Evolutionary conservation across 2,888 invertebrate species (phyloP).

Genomic region (Papilio protenor): DNA sequence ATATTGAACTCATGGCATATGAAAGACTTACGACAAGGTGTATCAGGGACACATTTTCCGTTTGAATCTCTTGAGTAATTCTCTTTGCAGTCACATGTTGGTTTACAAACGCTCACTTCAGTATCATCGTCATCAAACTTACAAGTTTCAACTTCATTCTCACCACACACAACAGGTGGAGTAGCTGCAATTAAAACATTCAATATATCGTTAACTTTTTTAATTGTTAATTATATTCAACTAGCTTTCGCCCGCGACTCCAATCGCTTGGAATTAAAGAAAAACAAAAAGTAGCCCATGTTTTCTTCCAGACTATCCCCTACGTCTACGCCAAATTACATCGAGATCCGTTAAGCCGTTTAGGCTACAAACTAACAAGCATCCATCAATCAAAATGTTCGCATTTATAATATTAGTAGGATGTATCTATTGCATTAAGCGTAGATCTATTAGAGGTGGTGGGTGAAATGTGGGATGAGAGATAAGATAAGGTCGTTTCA

Average conservation of each 20-base stretch:
- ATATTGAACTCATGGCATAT: background rate
- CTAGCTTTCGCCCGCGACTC: background rate
- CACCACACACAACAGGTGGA: constrained; percentile 44
- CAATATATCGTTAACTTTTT: background rate
- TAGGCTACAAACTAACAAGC: no score
- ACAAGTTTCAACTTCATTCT: constrained; percentile 48
- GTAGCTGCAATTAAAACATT: constrained; percentile 48
- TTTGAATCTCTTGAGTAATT: constrained; percentile 55
- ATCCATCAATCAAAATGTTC: no score
- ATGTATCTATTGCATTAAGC: background rate
- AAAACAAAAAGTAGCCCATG: no score
- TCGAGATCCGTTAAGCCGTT: no score
- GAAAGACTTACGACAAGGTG: background rate
- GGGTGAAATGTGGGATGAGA: no score
- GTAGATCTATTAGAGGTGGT: no score
- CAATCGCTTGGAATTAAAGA: no score
- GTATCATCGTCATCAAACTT: constrained; percentile 51
- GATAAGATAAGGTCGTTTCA: background rate
- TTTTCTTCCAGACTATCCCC: no score
- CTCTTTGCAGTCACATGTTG: constrained; percentile 60
- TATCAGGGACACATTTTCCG: constrained; percentile 53
- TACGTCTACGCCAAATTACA: no score
- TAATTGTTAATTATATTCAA: background rate
- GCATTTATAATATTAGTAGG: no score
- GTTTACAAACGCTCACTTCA: constrained; percentile 50